Evolutionary conservation across 2,797 vertebrate genomes (phyloP).

Genomic region (Hippoglossus hippoglossus): DNA sequence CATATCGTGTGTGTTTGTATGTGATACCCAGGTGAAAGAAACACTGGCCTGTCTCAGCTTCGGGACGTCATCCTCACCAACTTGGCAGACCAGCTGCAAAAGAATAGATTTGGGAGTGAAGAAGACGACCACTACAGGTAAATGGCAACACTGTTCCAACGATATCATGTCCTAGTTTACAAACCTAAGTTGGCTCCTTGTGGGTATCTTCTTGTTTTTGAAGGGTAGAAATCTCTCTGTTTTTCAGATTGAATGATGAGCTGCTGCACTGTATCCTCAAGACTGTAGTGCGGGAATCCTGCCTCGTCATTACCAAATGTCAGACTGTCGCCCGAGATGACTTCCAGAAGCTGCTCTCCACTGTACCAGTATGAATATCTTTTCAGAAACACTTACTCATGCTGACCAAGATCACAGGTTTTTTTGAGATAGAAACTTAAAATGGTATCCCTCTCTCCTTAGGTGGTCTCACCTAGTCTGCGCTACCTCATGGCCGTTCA

Average conservation of each 20-base stretch:
- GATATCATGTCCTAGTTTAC: background rate
- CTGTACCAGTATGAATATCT: constrained; percentile 93
- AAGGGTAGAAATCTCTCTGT: constrained; percentile 14
- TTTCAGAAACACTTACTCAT: constrained; percentile 31
- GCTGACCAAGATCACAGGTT: constrained; percentile 11
- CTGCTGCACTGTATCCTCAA: constrained; percentile 98
- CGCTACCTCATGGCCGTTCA: constrained; percentile 99
- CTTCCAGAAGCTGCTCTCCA: constrained; percentile 98
- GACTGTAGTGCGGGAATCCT: constrained; percentile 97
- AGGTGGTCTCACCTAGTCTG: constrained; percentile 98
- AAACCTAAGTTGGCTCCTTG: background rate
- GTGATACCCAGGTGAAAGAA: constrained; percentile 89
- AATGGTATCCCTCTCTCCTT: constrained; percentile 39
- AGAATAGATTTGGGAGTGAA: constrained; percentile 97
- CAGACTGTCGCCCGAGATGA: constrained; percentile 97
- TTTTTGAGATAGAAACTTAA: constrained; percentile 5
- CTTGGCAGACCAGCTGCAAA: constrained; percentile 95
- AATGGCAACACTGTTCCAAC: background rate
- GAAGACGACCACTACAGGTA: constrained; percentile 98
- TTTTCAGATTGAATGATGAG: constrained; percentile 93
- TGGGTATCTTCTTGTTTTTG: background rate
- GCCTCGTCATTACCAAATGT: constrained; percentile 99
- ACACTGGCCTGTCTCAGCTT: constrained; percentile 93
- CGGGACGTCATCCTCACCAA: constrained; percentile 96
- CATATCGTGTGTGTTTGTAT: constrained; percentile 20